Conservation (phyloP, 2,888 invertebrate species). For the Cinara cedri region DNA sequence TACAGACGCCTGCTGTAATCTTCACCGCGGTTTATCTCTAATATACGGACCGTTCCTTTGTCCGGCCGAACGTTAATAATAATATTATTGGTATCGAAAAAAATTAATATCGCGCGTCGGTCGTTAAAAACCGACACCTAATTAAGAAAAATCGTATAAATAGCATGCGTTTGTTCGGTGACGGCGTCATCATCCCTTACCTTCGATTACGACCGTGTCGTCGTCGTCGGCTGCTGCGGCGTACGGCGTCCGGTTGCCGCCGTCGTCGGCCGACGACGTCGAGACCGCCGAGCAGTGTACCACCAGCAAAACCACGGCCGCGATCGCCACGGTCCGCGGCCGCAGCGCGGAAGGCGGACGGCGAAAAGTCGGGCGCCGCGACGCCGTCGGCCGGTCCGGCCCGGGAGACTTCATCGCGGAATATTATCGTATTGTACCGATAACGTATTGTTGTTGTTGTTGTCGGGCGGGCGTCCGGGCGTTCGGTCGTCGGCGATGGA, state of each 20-base stretch:
- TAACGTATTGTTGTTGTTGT: not conserved
- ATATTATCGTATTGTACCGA: not conserved
- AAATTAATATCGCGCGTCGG: too few relatives aligned
- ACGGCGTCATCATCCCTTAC: slow-evolving; percentile 8
- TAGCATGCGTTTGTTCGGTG: too few relatives aligned
- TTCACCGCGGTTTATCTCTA: too few relatives aligned
- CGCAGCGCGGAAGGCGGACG: not conserved
- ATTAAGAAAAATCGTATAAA: too few relatives aligned
- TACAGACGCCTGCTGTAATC: too few relatives aligned
- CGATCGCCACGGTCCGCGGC: not conserved
- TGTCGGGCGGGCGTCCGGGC: too few relatives aligned
- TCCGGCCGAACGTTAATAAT: too few relatives aligned
- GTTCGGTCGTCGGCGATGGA: too few relatives aligned
- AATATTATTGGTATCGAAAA: too few relatives aligned
- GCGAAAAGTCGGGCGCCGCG: not conserved
- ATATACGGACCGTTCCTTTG: too few relatives aligned
- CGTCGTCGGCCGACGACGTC: slow-evolving; percentile 5
- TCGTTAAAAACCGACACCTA: too few relatives aligned
- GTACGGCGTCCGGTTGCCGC: not conserved
- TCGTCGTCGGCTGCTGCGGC: slow-evolving; percentile 14
- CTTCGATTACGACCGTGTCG: slow-evolving; percentile 49
- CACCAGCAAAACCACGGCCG: not conserved
- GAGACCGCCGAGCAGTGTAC: not conserved
- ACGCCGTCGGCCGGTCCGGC: not conserved
- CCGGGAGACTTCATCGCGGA: slow-evolving; percentile 25